Percentiles rank a stretch among this genome's conserved stretches.
phyloP scores from a whole-genome alignment of 2,888 invertebrate species.

The Drosophila paramelanica region DNA sequence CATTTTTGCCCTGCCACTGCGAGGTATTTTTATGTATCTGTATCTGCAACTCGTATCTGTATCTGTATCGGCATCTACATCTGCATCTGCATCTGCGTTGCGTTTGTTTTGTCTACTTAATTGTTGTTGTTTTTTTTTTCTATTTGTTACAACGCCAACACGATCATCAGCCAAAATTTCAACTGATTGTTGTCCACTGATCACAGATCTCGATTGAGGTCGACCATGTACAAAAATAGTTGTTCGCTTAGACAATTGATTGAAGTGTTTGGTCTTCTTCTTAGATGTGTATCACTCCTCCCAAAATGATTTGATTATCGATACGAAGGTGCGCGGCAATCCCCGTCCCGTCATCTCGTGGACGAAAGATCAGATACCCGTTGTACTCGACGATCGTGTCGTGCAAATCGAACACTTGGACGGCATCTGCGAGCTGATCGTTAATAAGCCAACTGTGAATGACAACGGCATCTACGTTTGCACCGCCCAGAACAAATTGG shows the following conservation, averaged over 20 bases:
- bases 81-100: slow-evolving; percentile 26
- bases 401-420: slow-evolving; percentile 90
- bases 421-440: slow-evolving; percentile 90
- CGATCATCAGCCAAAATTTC: slow-evolving; percentile 43
- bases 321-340: slow-evolving; percentile 92
- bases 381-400: slow-evolving; percentile 87
- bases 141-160: slow-evolving; percentile 63
- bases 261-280: slow-evolving; percentile 46
- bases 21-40: slow-evolving; percentile 86
- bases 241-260: slow-evolving; percentile 51
- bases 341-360: slow-evolving; percentile 90
- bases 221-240: slow-evolving; percentile 77
- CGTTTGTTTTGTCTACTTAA: slow-evolving; percentile 28
- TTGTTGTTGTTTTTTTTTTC: slow-evolving; percentile 4
- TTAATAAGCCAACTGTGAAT: slow-evolving; percentile 88
- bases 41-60: slow-evolving; percentile 27
- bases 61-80: slow-evolving; percentile 9
- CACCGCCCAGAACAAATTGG: slow-evolving; percentile 90
- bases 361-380: slow-evolving; percentile 89
- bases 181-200: slow-evolving; percentile 43
- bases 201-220: slow-evolving; percentile 71
- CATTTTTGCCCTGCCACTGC: slow-evolving; percentile 86
- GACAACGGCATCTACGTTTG: slow-evolving; percentile 86
- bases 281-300: slow-evolving; percentile 90
- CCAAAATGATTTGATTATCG: slow-evolving; percentile 91